Evolutionary conservation across 2,113 vertebrate species (phyloP), one percentile per base, ranked within the genome.

Genomic region (Perca fluviatilis): DNA sequence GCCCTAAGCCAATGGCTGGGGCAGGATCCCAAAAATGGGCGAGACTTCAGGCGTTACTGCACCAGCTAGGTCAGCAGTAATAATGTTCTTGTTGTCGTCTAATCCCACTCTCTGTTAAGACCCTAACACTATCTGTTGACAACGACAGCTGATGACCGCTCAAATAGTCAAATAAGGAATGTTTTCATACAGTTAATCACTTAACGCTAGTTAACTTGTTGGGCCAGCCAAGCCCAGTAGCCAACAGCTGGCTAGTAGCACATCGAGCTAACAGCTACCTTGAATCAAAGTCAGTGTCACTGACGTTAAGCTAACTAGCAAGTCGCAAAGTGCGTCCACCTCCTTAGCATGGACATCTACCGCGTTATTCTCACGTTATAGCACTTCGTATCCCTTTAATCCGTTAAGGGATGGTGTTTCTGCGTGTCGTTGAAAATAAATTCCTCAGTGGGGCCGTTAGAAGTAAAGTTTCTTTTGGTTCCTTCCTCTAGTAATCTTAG

Each of bases 391-490:
- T 60, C 53, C 69, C 74, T 66, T 25, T 25, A 46, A 58, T 81
- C 90, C 57, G 74, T 47, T 27, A 21, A 25, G 57, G 78, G 77
- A 50, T 40, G 64, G 40, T 21, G 80, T 49, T 66, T 85, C 77
- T 74, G 75, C 21, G 74, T 77, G 76, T 80, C 62, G 60, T 69
- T 69, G 54, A 73, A 68, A 47, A 77, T 61, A 7, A 84, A 87
- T 86, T 89, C 88, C 77, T 77, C 70, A 36, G 71, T 72, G 75
- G 79, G 77, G 83, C 89, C 84, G 91, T 91, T 90, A 93, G 78
- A 93, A 94, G 92, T 90, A 95, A 95, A 96, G 95, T 96, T 96
- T 95, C 90, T 95, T 89, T 70, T 80, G 90, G 91, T 77, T 94
- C 91, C 93, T 95, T 95, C 94, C 89, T 92, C 89, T 83, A 73